Conservation (phyloP, 2,113 vertebrate species). For the Nothobranchius furzeri region DNA sequence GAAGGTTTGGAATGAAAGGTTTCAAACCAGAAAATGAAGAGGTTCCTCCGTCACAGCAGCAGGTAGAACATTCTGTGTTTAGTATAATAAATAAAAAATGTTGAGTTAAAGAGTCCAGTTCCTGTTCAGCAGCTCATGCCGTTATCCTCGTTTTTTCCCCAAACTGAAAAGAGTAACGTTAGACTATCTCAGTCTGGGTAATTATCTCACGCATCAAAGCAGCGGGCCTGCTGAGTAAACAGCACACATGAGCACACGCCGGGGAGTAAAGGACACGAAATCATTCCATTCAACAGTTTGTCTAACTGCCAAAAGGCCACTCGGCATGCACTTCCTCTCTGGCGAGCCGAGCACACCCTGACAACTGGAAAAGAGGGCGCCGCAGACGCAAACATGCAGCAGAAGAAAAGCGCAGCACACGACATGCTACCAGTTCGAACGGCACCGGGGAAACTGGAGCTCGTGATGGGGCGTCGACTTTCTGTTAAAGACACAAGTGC, state of each 20-base stretch:
- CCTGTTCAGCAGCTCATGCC: too few species aligned
- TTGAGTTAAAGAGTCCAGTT: too few species aligned
- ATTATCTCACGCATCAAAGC: constrained; percentile 2
- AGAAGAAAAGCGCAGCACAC: constrained; percentile 34
- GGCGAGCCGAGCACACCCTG: constrained; percentile 25
- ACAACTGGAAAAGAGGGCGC: background rate
- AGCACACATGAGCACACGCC: constrained; percentile 1
- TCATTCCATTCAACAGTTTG: constrained; percentile 2
- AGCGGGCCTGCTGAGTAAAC: constrained; percentile 3
- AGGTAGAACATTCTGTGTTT: too few species aligned
- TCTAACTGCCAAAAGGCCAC: constrained; percentile 21
- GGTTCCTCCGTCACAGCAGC: too few species aligned
- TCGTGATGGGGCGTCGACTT: constrained; percentile 46
- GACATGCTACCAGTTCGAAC: constrained; percentile 56
- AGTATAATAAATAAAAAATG: too few species aligned
- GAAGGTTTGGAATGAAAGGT: too few species aligned
- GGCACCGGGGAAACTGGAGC: constrained; percentile 59
- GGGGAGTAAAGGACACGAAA: background rate
- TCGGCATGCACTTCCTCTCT: constrained; percentile 28
- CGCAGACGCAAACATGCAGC: constrained; percentile 22
- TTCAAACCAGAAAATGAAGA: too few species aligned
- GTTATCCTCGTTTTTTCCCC: background rate
- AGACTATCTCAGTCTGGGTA: background rate
- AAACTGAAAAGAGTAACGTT: background rate
- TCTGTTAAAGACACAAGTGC: constrained; percentile 70